Base-by-base conservation (phyloP, 2,888 invertebrate genomes). In the Mimas tiliae region DNA sequence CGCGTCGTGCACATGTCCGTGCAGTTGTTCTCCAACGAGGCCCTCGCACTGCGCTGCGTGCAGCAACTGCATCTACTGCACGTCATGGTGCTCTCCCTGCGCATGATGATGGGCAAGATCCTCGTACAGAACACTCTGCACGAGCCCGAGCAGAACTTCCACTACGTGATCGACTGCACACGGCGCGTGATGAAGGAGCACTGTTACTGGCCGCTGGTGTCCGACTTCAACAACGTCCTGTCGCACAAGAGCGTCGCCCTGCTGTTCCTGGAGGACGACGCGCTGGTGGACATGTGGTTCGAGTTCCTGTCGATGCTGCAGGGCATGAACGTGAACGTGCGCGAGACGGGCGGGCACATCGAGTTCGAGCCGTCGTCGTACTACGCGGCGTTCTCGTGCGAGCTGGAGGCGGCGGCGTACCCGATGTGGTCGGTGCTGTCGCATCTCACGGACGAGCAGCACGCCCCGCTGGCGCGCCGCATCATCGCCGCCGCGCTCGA, bases 1-100 rank as follows among this genome's bases (percentile, higher is more conserved):
- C 95, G 99, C 62, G 98, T 99, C 0, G 99, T 99, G 0, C 99
- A 99, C 90, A 98, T 99, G 91, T 98, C 98, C 79, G 99, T 99
- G 6, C 97, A 99, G 91, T 93, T 99, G 67, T 99, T 99, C 94
- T 98, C 98, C 73, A 99, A 99, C 88, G 98, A 99, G 87, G 96
- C 96, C 65, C 93, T 99, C 19, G 98, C 99, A 1, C 93, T 97
- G 51, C 95, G 97, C 81, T 98, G 99, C 97, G 98, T 98, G 6
- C 96, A 98, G 79, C 97, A 98, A 77, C 94, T 98, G 66, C 97
- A 97, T 78, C 94, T 99, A 33, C 94, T 99, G 9, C 98, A 98
- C 86, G 98, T 98, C 48, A 98, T 99, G 97, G 98, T 99, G 68
- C 97, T 99, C 83, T 98, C 98, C 48, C 72, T 87, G 0, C 74